Evolutionary conservation across 1,140 invertebrate species (phyloP).

Genomic region (Aphidius ervi): DNA sequence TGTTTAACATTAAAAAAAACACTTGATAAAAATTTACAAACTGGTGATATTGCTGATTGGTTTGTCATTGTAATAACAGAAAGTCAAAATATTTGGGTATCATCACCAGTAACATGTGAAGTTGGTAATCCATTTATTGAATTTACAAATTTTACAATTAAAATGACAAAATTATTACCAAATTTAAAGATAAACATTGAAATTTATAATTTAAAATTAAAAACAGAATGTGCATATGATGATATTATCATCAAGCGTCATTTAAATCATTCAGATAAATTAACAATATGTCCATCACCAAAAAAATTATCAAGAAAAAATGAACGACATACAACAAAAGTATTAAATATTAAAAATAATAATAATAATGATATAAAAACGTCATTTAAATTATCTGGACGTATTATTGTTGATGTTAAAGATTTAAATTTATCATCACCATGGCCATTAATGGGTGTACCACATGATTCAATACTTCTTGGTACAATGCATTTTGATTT

Average conservation of each 20-base stretch:
- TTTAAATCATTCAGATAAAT: conserved; percentile 24
- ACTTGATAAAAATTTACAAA: conserved; percentile 14
- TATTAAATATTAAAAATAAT: background rate
- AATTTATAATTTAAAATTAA: conserved; percentile 32
- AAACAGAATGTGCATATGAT: conserved; percentile 18
- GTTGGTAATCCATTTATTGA: conserved; percentile 23
- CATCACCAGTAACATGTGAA: conserved; percentile 25
- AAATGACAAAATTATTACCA: conserved; percentile 27
- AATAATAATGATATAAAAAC: conserved; percentile 8
- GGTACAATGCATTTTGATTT: conserved; percentile 38
- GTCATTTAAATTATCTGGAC: conserved; percentile 32
- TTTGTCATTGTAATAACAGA: conserved; percentile 32
- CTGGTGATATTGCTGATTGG: conserved; percentile 31
- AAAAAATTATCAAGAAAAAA: conserved; percentile 28
- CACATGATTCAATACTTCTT: conserved; percentile 32
- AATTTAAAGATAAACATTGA: conserved; percentile 35
- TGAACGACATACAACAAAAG: conserved; percentile 24
- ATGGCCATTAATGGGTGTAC: conserved; percentile 34
- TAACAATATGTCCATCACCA: conserved; percentile 33
- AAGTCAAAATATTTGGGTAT: conserved; percentile 27
- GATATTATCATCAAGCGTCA: conserved; percentile 35
- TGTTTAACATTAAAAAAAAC: conserved; percentile 28
- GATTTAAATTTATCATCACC: conserved; percentile 31
- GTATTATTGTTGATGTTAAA: conserved; percentile 27
- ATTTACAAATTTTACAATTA: conserved; percentile 20